Conservation (phyloP, 2,888 invertebrate species). For the Taphrorychus bicolor region DNA sequence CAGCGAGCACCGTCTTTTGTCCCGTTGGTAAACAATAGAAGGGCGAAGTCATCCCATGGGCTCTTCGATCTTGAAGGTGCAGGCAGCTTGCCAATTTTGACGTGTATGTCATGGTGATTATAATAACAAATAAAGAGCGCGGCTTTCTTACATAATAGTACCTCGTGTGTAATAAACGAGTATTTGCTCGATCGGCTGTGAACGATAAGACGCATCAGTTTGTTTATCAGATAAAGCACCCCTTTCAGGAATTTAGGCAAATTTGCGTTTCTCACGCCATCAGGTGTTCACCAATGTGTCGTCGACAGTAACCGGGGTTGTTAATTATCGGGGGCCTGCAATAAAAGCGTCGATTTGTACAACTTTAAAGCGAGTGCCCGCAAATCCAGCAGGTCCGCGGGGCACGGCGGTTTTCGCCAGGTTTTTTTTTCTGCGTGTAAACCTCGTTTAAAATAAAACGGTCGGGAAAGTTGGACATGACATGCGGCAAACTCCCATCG, state of each 20-base stretch:
- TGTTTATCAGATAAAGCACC: background rate
- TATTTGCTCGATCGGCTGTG: conserved; percentile 11
- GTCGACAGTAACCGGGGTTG: background rate
- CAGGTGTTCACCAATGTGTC: background rate
- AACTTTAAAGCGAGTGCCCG: too few relatives aligned
- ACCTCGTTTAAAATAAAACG: too few relatives aligned
- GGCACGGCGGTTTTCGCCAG: background rate
- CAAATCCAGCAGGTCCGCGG: too few relatives aligned
- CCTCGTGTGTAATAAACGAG: background rate
- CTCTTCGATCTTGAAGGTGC: background rate
- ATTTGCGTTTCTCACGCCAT: conserved; percentile 10
- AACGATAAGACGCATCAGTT: background rate
- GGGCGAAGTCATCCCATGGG: background rate
- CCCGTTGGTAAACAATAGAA: background rate
- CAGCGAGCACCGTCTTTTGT: background rate
- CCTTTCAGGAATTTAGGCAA: conserved; percentile 7
- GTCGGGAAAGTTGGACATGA: background rate
- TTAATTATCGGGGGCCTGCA: too few relatives aligned
- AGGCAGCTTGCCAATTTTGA: too few relatives aligned
- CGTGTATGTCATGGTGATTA: too few relatives aligned
- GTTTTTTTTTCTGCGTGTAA: background rate
- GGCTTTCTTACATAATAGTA: background rate
- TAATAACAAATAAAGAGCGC: too few relatives aligned
- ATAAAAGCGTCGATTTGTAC: too few relatives aligned
- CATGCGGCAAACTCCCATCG: background rate